phyloP scores from a whole-genome alignment of 2,888 invertebrate genomes.

The Drosophila acutilabella region DNA sequence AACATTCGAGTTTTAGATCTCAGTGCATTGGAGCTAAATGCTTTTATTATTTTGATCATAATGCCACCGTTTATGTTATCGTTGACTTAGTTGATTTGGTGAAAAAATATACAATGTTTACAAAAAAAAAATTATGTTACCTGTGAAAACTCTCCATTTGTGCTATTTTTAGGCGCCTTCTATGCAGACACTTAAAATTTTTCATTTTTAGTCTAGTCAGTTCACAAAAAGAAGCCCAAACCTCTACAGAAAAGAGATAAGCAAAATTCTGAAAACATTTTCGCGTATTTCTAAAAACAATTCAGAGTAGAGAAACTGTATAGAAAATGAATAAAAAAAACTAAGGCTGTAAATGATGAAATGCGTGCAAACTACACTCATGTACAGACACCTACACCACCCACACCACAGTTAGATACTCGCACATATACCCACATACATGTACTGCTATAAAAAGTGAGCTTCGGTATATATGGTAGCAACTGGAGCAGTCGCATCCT shows the following conservation, averaged over 20 bases:
- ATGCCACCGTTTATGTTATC: too few relatives aligned
- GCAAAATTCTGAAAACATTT: conserved; percentile 71
- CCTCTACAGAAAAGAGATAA: conserved; percentile 8
- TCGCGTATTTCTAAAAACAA: conserved; percentile 82
- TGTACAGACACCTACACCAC: conserved; percentile 43
- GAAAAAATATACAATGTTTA: too few relatives aligned
- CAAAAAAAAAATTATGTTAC: background rate
- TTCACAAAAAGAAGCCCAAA: conserved; percentile 12
- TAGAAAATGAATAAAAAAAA: conserved; percentile 35
- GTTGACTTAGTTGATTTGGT: too few relatives aligned
- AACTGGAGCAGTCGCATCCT: conserved; percentile 36
- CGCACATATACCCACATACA: conserved; percentile 4
- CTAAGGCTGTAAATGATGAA: conserved; percentile 72
- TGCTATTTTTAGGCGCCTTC: conserved; percentile 68
- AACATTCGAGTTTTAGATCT: too few relatives aligned
- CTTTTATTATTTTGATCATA: too few relatives aligned
- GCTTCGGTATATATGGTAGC: conserved; percentile 29
- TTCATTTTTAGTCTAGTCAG: conserved; percentile 71
- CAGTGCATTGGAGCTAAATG: too few relatives aligned
- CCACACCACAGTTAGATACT: conserved; percentile 25
- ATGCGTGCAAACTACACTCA: conserved; percentile 80
- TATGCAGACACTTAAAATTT: conserved; percentile 79
- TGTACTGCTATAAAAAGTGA: conserved; percentile 48
- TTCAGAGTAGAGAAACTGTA: conserved; percentile 38
- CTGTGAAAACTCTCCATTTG: conserved; percentile 19